These are phyloP conservation scores for Priocnemis perturbator DNA, from an alignment of 2,888 invertebrate species.

Conservation along the genomic window DNA sequence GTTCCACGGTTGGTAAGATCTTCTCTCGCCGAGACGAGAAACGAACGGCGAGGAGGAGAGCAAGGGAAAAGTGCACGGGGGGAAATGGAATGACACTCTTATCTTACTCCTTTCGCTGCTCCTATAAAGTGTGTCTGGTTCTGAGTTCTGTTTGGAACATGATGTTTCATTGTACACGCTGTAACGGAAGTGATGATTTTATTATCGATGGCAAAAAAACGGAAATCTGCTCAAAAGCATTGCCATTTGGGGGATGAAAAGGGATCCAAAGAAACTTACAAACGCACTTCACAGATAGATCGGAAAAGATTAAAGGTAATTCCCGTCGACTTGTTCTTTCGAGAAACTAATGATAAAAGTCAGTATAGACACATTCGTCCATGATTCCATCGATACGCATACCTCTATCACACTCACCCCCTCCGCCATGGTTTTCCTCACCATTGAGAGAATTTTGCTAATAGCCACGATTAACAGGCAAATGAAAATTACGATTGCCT, in stretches of 20 bases:
- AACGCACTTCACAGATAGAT: no score
- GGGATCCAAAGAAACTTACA: no score
- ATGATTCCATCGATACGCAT: not conserved
- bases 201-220: not conserved
- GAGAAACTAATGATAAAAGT: no score
- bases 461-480: slow-evolving; percentile 3
- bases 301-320: no score
- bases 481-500: slow-evolving; percentile 27
- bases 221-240: no score
- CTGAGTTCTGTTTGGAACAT: no score
- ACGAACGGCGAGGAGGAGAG: slow-evolving; percentile 38
- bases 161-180: not conserved
- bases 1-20: slow-evolving; percentile 52
- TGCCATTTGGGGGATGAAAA: no score
- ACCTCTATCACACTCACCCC: no score
- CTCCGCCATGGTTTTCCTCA: no score
- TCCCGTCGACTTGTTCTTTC: no score
- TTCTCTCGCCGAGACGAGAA: slow-evolving; percentile 32
- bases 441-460: not conserved
- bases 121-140: not conserved
- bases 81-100: slow-evolving; percentile 15
- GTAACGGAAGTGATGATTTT: not conserved
- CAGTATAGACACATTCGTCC: not conserved
- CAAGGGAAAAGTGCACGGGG: slow-evolving; percentile 21
- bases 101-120: not conserved